Evolutionary conservation across 2,113 vertebrate genomes (phyloP).

Genomic region (Bubo scandiacus): DNA sequence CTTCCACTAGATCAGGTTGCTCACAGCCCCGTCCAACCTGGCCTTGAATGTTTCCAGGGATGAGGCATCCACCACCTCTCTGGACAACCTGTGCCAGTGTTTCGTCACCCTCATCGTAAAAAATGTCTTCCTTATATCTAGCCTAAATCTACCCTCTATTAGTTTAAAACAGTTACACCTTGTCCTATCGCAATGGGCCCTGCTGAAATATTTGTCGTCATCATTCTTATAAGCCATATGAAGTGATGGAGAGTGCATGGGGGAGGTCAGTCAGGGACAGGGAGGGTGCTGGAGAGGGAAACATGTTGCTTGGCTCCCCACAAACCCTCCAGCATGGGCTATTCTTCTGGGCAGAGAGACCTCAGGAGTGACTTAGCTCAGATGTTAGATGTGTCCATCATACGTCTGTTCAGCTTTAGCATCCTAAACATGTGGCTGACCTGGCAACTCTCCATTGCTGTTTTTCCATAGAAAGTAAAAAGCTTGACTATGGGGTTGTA

Average conservation of each 20-base stretch:
- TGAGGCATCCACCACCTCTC: not conserved
- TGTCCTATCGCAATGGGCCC: not conserved
- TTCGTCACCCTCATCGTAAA: not conserved
- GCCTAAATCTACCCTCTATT: not conserved
- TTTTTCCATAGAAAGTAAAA: not conserved
- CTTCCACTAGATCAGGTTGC: not conserved
- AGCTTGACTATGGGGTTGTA: not conserved
- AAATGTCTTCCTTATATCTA: not conserved
- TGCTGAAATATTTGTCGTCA: not conserved
- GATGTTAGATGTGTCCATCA: not conserved
- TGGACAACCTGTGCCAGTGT: not conserved
- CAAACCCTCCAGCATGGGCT: not conserved
- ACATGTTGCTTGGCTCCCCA: not conserved
- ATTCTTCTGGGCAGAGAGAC: not conserved
- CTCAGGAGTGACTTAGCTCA: not conserved
- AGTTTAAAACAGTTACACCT: not conserved
- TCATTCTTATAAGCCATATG: not conserved
- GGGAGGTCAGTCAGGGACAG: not conserved
- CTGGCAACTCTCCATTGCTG: not conserved
- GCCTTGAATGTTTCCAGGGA: not conserved
- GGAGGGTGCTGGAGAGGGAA: not conserved
- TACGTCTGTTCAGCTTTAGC: not conserved
- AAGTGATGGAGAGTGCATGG: not conserved
- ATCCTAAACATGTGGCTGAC: not conserved
- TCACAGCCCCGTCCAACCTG: not conserved